Base-by-base conservation (phyloP, 1,140 invertebrate species). In the Pentalonia nigronervosa region DNA sequence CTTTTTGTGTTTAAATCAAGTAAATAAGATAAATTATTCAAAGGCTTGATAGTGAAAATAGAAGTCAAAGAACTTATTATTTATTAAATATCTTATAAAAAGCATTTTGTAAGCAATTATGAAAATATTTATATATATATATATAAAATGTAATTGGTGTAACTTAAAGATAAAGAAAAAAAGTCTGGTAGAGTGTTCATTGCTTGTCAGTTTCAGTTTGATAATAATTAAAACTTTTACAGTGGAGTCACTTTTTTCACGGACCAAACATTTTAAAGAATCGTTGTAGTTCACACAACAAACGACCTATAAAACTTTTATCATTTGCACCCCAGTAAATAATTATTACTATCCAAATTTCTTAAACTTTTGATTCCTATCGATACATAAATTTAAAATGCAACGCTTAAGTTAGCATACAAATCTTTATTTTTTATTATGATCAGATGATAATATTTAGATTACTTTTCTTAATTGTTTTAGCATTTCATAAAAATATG, bases 161-260 rank as follows among this genome's bases (percentile, higher is more conserved):
- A 84, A 92, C 84, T 67, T 92, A 21, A 53, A 53, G 47, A 92
- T 92, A 92, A 92, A 50, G 45, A 92, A 92, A 92, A 41, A 92
- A 81, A 91, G 90, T 92, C 91, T 90, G 34, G 53, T 25, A 36
- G 34, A 84, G 76, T 41, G 90, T 91, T 91, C 89, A 81, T 81
- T 86, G 36, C 76, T 56, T 50, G 76, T 93, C 91, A 93, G 91
- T 53, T 93, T 86, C 91, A 93, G 91, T 84, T 86, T 53, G 48
- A 93, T 84, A 93, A 93, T 86, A 86, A 93, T 93, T 93, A 93
- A 93, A 93, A 93, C 91, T 93, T 93, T 86, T 81, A 50, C 36
- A 23, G 20, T 21, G 23, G 47, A 48, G 67, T 84, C 48, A 53
- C n/a, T 93, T 93, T 93, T 93, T 93, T 93, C 48, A 84, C 81